phyloP scores from a whole-genome alignment of 2,888 invertebrate species.

The Sepioteuthis lessoniana region DNA sequence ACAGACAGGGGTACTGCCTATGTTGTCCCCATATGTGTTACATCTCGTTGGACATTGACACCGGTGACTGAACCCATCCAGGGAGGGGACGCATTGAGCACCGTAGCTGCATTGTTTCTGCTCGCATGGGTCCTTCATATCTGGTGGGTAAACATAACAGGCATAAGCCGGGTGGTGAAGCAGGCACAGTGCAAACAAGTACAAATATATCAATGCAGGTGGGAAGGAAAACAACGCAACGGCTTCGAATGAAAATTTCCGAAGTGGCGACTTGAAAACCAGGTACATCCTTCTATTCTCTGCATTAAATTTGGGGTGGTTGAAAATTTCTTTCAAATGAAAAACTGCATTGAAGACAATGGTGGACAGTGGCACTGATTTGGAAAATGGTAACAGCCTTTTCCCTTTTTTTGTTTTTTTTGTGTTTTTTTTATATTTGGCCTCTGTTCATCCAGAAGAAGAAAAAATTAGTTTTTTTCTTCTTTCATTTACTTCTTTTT shows the following conservation, averaged over 20 bases:
- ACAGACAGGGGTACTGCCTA: slow-evolving; percentile 86
- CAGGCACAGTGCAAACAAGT: slow-evolving; percentile 46
- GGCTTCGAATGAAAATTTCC: slow-evolving; percentile 43
- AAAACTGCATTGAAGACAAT: neutral
- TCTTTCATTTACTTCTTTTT: neutral
- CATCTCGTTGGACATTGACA: slow-evolving; percentile 88
- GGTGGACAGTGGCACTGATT: neutral
- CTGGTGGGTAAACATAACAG: slow-evolving; percentile 80
- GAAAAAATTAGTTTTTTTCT: slow-evolving; percentile 13
- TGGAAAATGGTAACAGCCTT: neutral
- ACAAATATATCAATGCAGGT: slow-evolving; percentile 37
- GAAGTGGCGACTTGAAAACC: slow-evolving; percentile 44
- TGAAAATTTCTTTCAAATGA: slow-evolving; percentile 33
- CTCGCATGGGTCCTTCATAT: slow-evolving; percentile 83
- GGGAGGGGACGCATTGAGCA: slow-evolving; percentile 80
- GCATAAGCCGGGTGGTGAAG: slow-evolving; percentile 55
- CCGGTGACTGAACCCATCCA: slow-evolving; percentile 83
- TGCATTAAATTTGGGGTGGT: slow-evolving; percentile 43
- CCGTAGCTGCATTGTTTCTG: slow-evolving; percentile 83
- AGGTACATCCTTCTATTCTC: slow-evolving; percentile 46
- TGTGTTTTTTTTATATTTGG: neutral
- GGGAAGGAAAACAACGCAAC: slow-evolving; percentile 38
- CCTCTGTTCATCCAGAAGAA: neutral
- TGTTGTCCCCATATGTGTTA: slow-evolving; percentile 88
- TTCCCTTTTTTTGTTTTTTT: neutral